Evolutionary conservation across 1,140 invertebrate species (phyloP).

Genomic region (Brachionus calyciflorus): DNA sequence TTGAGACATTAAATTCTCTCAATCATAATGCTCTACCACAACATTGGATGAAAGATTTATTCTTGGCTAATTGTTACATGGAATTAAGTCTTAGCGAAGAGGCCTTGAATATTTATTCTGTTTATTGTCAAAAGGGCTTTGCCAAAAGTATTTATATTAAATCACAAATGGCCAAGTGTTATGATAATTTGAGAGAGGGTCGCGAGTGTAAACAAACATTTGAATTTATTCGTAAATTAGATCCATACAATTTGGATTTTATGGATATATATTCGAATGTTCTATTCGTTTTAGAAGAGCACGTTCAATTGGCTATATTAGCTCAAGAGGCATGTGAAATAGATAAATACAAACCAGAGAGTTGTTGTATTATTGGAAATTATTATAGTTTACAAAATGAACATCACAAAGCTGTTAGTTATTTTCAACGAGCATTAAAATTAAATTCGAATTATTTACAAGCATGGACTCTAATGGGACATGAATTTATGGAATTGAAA

Average conservation of each 20-base stretch:
- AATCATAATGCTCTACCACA: conserved; percentile 74
- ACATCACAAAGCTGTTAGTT: conserved; percentile 91
- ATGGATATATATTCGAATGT: conserved; percentile 96
- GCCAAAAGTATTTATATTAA: conserved; percentile 81
- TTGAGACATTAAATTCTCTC: conserved; percentile 61
- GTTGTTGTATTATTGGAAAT: conserved; percentile 98
- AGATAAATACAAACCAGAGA: conserved; percentile 94
- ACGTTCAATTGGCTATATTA: conserved; percentile 84
- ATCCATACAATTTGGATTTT: conserved; percentile 88
- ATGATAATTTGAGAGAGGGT: conserved; percentile 76
- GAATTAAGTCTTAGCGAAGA: conserved; percentile 86
- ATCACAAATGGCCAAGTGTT: conserved; percentile 83
- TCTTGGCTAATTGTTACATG: conserved; percentile 81
- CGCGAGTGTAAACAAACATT: conserved; percentile 73
- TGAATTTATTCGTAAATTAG: conserved; percentile 73
- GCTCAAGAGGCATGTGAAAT: conserved; percentile 88
- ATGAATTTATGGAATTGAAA: conserved; percentile 98
- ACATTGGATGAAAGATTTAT: conserved; percentile 93
- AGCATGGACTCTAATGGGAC: conserved; percentile 96
- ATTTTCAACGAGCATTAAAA: conserved; percentile 90
- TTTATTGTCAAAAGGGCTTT: conserved; percentile 75
- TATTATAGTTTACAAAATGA: conserved; percentile 93
- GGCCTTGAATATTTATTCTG: conserved; percentile 76
- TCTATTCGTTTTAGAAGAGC: conserved; percentile 86
- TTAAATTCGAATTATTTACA: conserved; percentile 87